A percentile compares a stretch with the other conserved stretches of the same genome.
Conservation (phyloP, 2,888 invertebrate genomes). For the Altica lythri region DNA sequence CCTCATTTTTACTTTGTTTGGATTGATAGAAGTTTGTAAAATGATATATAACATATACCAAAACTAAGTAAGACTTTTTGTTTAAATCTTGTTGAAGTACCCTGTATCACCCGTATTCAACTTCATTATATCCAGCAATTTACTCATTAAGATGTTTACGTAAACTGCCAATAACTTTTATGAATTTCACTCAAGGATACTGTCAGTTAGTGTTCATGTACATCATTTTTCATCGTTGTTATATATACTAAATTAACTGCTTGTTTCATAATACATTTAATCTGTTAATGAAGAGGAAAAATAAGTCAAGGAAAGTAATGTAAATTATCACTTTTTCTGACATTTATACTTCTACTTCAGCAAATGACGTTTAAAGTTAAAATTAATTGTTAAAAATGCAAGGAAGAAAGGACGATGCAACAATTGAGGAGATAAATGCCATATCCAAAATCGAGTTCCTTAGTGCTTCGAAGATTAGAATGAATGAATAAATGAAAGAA, state of each 20-base stretch:
- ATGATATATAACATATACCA: too few relatives aligned
- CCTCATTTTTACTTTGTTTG: too few relatives aligned
- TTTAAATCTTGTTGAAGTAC: slow-evolving; percentile 1
- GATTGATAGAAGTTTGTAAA: too few relatives aligned
- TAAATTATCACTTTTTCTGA: neutral
- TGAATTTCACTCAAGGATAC: slow-evolving; percentile 13
- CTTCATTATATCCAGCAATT: slow-evolving; percentile 10
- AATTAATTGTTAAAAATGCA: too few relatives aligned
- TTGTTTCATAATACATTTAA: slow-evolving; percentile 1
- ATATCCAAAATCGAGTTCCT: too few relatives aligned
- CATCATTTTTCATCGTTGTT: slow-evolving; percentile 13
- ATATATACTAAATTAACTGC: slow-evolving; percentile 9
- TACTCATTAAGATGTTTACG: slow-evolving; percentile 13
- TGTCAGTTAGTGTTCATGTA: too few relatives aligned
- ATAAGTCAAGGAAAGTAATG: neutral
- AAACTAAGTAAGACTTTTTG: too few relatives aligned
- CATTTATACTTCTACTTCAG: neutral
- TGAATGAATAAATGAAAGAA: too few relatives aligned
- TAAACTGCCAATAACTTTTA: slow-evolving; percentile 14
- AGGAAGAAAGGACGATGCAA: too few relatives aligned
- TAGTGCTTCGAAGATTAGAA: too few relatives aligned
- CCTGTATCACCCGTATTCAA: neutral
- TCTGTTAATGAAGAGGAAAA: slow-evolving; percentile 5
- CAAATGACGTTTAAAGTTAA: too few relatives aligned
- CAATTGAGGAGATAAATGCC: too few relatives aligned